Evolutionary conservation across 2,888 invertebrate species (phyloP).

Genomic region (Philereme vetulata): DNA sequence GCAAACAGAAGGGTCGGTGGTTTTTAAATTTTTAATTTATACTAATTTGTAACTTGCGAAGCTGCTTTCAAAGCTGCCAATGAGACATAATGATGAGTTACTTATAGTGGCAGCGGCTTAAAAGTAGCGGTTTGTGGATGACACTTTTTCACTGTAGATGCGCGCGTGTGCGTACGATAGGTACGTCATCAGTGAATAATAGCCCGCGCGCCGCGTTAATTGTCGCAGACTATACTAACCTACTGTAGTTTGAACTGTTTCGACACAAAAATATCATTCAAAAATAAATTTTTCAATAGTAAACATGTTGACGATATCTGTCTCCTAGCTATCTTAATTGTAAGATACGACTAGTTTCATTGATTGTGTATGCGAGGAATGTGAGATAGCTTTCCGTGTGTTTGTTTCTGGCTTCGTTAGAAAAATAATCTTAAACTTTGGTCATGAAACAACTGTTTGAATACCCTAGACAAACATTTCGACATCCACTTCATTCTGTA

Average conservation of each 20-base stretch:
- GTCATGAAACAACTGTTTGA: constrained; percentile 5
- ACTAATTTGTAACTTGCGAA: too few species aligned
- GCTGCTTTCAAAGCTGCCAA: too few species aligned
- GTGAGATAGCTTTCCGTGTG: constrained; percentile 1
- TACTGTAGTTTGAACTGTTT: constrained; percentile 39
- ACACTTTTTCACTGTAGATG: constrained; percentile 39
- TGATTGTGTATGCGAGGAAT: background rate
- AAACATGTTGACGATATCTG: constrained; percentile 8
- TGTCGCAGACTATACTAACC: constrained; percentile 57
- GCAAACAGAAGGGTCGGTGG: too few species aligned
- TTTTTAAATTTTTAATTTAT: too few species aligned
- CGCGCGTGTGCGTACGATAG: constrained; percentile 51
- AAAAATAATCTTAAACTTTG: constrained; percentile 7
- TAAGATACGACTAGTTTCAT: constrained; percentile 6
- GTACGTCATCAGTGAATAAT: constrained; percentile 65
- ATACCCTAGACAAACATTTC: constrained; percentile 6
- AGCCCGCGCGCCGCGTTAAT: constrained; percentile 61
- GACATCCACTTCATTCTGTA: constrained; percentile 10
- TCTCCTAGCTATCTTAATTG: background rate
- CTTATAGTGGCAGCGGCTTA: too few species aligned
- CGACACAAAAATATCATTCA: constrained; percentile 10
- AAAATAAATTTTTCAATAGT: constrained; percentile 10
- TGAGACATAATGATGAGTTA: too few species aligned
- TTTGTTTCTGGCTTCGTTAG: background rate
- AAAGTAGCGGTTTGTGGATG: too few species aligned